Conservation (phyloP, 2,113 vertebrate species). For the Hemiscyllium ocellatum region DNA sequence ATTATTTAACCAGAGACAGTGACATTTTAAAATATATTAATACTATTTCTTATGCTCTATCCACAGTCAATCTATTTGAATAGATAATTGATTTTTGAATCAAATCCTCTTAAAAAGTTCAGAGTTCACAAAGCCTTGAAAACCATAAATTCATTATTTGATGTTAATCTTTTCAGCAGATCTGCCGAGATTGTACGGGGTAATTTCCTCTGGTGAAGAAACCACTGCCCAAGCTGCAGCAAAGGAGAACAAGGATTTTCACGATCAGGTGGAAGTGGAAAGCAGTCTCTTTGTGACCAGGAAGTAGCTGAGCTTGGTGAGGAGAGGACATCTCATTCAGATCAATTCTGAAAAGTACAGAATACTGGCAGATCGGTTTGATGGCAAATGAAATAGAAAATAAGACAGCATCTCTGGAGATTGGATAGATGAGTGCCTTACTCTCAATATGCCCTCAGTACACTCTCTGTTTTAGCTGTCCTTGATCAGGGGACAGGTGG, state of each 20-base stretch:
- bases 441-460: neutral
- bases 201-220: neutral
- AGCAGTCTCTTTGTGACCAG: no score
- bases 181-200: neutral
- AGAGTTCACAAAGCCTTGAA: neutral
- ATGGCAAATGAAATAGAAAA: neutral
- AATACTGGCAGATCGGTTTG: neutral
- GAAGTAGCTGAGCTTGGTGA: neutral
- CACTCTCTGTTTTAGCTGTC: neutral
- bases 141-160: neutral
- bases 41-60: neutral
- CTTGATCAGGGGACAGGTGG: neutral
- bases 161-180: neutral
- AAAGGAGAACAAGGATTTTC: neutral
- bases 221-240: neutral
- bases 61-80: slow-evolving; percentile 5
- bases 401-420: neutral
- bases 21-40: slow-evolving; percentile 11
- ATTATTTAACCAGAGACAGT: slow-evolving; percentile 5
- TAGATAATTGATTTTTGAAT: slow-evolving; percentile 2
- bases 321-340: neutral
- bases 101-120: neutral
- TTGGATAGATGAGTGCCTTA: neutral
- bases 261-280: neutral
- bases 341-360: neutral